Conservation (phyloP, 2,797 vertebrate species). For the Furcifer pardalis region DNA sequence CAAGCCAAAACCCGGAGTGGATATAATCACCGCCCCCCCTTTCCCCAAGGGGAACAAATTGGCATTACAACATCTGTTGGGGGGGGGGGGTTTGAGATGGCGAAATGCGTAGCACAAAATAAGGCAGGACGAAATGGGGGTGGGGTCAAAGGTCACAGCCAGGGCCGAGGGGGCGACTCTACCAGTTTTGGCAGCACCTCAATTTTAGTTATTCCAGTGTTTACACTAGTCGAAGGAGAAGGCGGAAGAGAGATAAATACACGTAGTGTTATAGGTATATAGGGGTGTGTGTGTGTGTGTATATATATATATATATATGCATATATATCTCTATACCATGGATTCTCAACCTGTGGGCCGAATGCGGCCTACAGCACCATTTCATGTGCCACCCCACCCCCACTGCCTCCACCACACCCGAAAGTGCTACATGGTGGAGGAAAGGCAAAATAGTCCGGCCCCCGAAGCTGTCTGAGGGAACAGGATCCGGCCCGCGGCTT, state of each 20-base stretch:
- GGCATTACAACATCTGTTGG: too few relatives aligned
- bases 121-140: neutral
- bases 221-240: constrained; percentile 38
- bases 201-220: constrained; percentile 61
- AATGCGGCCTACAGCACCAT: too few relatives aligned
- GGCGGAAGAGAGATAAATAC: constrained; percentile 29
- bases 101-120: neutral
- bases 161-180: rapidly evolving
- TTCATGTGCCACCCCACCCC: too few relatives aligned
- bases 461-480: too few relatives aligned
- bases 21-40: too few relatives aligned
- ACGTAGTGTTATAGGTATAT: neutral
- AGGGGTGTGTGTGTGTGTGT: neutral
- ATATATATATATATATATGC: neutral
- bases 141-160: rapidly evolving
- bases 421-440: too few relatives aligned
- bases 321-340: neutral
- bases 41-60: too few relatives aligned
- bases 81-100: neutral
- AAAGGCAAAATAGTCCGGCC: too few relatives aligned
- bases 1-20: too few relatives aligned
- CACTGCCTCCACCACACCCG: too few relatives aligned
- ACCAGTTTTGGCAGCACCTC: neutral
- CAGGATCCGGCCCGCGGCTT: too few relatives aligned
- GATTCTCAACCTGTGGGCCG: too few relatives aligned